Evolutionary conservation across 2,888 invertebrate species (phyloP).

Genomic region (Carterocephalus palaemon): DNA sequence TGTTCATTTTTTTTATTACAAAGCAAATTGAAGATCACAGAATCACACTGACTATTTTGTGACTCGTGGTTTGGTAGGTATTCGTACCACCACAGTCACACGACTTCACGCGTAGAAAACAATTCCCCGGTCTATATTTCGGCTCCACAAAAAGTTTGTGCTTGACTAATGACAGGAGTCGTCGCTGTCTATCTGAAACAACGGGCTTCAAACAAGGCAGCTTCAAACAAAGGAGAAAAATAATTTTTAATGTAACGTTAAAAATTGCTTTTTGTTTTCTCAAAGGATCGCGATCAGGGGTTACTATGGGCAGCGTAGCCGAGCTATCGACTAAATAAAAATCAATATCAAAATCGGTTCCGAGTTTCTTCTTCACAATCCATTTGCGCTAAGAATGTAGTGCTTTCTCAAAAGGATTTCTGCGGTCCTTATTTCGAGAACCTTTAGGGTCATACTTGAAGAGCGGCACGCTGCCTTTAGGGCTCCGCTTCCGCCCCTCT

Average conservation of each 20-base stretch:
- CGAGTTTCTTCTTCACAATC: slow-evolving; percentile 71
- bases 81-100: background rate
- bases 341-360: slow-evolving; percentile 72
- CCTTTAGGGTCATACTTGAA: slow-evolving; percentile 76
- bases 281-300: slow-evolving; percentile 14
- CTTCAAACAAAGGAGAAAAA: slow-evolving; percentile 1
- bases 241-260: slow-evolving; percentile 6
- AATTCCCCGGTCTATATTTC: slow-evolving; percentile 6
- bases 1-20: too few relatives aligned
- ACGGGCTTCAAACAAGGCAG: background rate
- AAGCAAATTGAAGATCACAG: too few relatives aligned
- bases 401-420: slow-evolving; percentile 69
- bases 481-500: slow-evolving; percentile 71
- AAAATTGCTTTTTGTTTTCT: slow-evolving; percentile 13
- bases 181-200: slow-evolving; percentile 3
- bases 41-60: too few relatives aligned
- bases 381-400: slow-evolving; percentile 72
- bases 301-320: slow-evolving; percentile 13
- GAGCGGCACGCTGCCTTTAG: slow-evolving; percentile 63
- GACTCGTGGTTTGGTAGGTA: too few relatives aligned
- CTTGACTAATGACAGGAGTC: slow-evolving; percentile 3
- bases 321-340: slow-evolving; percentile 62
- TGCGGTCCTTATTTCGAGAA: slow-evolving; percentile 70
- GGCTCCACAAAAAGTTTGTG: slow-evolving; percentile 8
- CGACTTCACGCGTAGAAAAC: background rate